These are phyloP conservation scores for Electrona antarctica DNA, from an alignment of 2,113 vertebrate species.

Conservation along the genomic window DNA sequence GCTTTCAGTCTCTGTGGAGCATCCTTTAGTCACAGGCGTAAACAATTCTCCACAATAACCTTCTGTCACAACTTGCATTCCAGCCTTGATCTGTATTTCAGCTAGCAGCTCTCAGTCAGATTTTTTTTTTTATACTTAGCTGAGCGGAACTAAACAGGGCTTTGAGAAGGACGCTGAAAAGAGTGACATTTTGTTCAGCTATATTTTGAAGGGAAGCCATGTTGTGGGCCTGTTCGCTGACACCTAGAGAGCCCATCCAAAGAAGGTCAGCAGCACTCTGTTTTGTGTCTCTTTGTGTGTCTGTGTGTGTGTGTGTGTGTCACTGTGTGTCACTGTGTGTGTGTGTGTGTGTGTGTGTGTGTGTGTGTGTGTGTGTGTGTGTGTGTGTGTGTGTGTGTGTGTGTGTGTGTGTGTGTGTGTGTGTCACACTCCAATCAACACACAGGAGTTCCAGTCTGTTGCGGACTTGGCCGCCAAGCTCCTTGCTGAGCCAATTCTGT, in stretches of 20 bases:
- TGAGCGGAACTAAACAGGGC: too few species aligned
- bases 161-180: constrained; percentile 40
- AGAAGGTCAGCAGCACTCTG: constrained; percentile 63
- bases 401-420: too few species aligned
- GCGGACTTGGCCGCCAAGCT: constrained; percentile 42
- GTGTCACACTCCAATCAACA: constrained; percentile 52
- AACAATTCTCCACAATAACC: constrained; percentile 21
- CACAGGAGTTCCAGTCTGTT: constrained; percentile 46
- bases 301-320: too few species aligned
- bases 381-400: too few species aligned
- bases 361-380: too few species aligned
- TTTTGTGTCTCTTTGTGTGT: too few species aligned
- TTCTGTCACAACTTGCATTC: constrained; percentile 42
- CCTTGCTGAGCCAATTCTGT: constrained; percentile 37
- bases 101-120: constrained; percentile 26
- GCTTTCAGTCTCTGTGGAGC: too few species aligned
- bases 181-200: constrained; percentile 43
- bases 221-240: constrained; percentile 47
- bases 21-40: neutral
- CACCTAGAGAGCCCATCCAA: constrained; percentile 22
- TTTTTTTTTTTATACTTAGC: too few species aligned
- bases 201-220: constrained; percentile 59
- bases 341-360: too few species aligned
- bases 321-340: too few species aligned
- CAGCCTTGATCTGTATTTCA: constrained; percentile 50